Base-by-base conservation (phyloP, 1,140 invertebrate genomes). In the Drosophila micromelanica region DNA sequence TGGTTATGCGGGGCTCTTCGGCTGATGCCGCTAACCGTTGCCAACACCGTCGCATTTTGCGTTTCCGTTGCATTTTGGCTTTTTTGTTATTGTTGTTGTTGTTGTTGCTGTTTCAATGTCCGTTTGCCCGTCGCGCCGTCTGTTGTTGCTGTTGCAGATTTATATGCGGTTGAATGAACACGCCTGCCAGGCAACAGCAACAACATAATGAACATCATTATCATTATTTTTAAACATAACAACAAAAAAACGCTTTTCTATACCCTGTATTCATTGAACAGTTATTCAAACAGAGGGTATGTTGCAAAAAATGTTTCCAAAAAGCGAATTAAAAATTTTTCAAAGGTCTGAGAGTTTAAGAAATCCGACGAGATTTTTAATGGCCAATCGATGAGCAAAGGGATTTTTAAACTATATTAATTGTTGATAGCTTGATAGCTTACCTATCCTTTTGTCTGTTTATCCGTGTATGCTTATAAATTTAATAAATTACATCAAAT, bases 121-220 rank as follows among this genome's bases (percentile, higher is more conserved):
- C 38, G n/a, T 17, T 17, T 8, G 42, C 48, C 12, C 55, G 15
- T 13, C 62, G 30, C 32, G 43, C 9, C 38, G 46, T 38, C 52
- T 37, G 55, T 52, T 68, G 69, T 35, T 70, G 65, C 61, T 85
- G 65, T 61, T 85, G 80, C 48, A 74, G 85, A 89, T 89, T 89
- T 80, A 84, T 89, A 76, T 89, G 84, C 84, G 85, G 80, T 90
- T 90, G 84, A 89, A 89, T 89, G 84, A 80, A 84, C 84, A 89
- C 85, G 79, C 84, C 85, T 67, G 67, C 62, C 68, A 65, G 76
- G 68, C 80, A 80, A 61, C 49, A 80, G 59, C 55, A 73, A 55
- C 76, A 76, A 60, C 56, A 67, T 57, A 56, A 68, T 40, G 75
- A 56, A 64, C 75, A 82, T 57, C 51, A 30, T 27, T 60, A 51